A percentile compares a stretch with the other conserved stretches of the same genome.
Conservation (phyloP, 2,113 vertebrate genomes). For the Bubalus kerabau region DNA sequence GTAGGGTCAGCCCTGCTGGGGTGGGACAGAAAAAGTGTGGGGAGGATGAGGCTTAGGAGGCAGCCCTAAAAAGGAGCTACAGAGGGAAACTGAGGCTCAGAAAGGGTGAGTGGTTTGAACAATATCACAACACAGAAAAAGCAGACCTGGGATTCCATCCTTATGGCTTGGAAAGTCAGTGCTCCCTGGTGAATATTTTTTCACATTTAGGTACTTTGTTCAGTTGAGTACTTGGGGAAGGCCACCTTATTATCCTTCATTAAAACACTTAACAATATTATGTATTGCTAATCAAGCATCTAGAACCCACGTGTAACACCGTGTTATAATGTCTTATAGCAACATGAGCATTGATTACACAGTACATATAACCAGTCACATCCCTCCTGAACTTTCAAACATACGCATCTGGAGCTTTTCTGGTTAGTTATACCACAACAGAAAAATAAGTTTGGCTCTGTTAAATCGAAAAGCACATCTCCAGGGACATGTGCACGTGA, state of each 20-base stretch:
- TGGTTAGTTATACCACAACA: not conserved
- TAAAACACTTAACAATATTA: not conserved
- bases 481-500: too few relatives aligned
- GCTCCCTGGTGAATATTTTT: not conserved
- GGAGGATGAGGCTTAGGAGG: accelerated
- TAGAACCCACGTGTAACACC: not conserved
- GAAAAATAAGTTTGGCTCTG: not conserved
- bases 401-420: not conserved
- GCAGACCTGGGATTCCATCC: not conserved
- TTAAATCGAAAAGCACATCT: not conserved
- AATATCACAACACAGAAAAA: not conserved
- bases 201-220: not conserved
- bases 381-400: not conserved
- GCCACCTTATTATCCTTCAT: not conserved
- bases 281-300: not conserved
- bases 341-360: not conserved
- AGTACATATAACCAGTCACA: not conserved
- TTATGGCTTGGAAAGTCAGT: not conserved
- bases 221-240: not conserved
- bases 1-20: not conserved
- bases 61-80: accelerated
- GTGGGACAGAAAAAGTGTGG: not conserved
- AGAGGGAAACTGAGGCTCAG: not conserved
- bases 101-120: not conserved
- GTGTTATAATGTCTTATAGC: not conserved